Evolutionary conservation across 2,113 vertebrate species (phyloP), one percentile per base, ranked within the genome.

Genomic region (Psammodynastes pulverulentus): DNA sequence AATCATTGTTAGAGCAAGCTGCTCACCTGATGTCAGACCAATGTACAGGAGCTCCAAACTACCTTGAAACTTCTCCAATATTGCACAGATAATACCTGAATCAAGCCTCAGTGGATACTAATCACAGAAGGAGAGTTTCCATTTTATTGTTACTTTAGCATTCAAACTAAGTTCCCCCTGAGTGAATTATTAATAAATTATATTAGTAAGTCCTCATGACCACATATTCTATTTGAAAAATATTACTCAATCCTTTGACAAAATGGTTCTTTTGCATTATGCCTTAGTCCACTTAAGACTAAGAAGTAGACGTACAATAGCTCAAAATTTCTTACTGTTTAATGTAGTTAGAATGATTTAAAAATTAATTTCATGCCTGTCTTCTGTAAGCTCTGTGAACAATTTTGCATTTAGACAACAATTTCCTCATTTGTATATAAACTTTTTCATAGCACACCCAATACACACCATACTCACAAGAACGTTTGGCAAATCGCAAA

Each of bases 401-500:
- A 34, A 86, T 54, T 89, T 92, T 89, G 85, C 54, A 89, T 92
- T 92, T 92, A 89, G 88, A 86, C 67, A 89, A 92, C 49, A 21
- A 58, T 89, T 89, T 72, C 52, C 67, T 92, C 87, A 58, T 92
- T 85, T 89, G 88, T 89, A 86, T 54, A 89, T 86, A 89, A 92
- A 58, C 21, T 89, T 58, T 89, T 92, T 92, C 72, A 85, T 89
- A 86, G 72, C 87, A 92, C 45, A 92, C 8, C 13, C 23, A 85
- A 58, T 89, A 72, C 45, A 52, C 85, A 84, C 29, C 87, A 89
- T 45, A 89, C 79, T 46, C 88, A 15, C 8, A 54, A 67, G 88
- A 92, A 89, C n/a, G 43, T 92, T 58, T 92, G 67, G 72, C 87
- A 89, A 89, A 58, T 92, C 87, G 43, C 85, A 92, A 92, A 56